Base-by-base conservation (phyloP, 1,140 invertebrate species). In the Lepidurus arcticus region DNA sequence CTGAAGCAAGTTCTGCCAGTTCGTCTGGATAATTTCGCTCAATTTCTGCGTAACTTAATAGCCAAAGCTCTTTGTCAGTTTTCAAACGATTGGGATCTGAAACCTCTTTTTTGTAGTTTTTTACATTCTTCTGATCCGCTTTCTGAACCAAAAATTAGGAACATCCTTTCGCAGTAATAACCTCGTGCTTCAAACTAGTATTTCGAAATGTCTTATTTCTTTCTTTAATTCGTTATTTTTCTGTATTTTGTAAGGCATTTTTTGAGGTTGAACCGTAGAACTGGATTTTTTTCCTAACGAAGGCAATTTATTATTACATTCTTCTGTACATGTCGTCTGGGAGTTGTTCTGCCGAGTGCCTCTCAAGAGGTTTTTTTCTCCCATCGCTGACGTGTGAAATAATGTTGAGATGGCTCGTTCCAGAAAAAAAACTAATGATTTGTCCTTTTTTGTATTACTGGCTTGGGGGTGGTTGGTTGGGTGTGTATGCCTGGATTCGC, bases 331-430 rank as follows among this genome's bases (percentile, higher is more conserved):
- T 75, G 43, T 42, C 11, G 34, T 44, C 43, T n/a, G 34, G 13
- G 74, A 44, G 16, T 42, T 75, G 16, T 13, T 16, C 34, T 24
- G 7, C 13, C 26, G 34, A 42, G 34, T 16, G 6, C 74, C 34
- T 44, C 34, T 75, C 43, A 24, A 75, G 21, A 75, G 74, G 24
- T 8, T 16, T 75, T 24, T 7, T 44, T 8, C 34, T 74, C 10
- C 34, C 34, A n/a, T 16, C 44, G 21, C 26, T 16, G 74, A 44
- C 42, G 74, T 75, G 24, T 21, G 42, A 42, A 75, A 24, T 34
- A 75, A n/a, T 73, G 42, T 43, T 26, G 74, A 75, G 74, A 75
- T n/a, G 74, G 24, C 42, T 34, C 42, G 74, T 44, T 42, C 7
- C 1, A n/a, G 4, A 75, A 21, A 44, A 42, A 42, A 9, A 75